Evolutionary conservation across 2,113 vertebrate genomes (phyloP).

Genomic region (Poeciliopsis occidentalis): DNA sequence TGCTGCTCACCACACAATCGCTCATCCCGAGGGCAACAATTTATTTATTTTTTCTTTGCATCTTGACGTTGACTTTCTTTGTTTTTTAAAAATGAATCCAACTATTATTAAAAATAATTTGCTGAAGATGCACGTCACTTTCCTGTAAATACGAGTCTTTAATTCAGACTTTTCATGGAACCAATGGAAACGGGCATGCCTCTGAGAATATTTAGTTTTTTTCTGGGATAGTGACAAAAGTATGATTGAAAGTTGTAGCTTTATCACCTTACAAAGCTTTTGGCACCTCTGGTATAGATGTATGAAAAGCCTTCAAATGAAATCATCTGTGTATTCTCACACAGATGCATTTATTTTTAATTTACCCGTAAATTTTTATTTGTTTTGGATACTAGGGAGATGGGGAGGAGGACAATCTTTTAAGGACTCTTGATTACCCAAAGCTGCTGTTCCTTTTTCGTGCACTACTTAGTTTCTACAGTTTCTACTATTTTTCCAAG

Average conservation of each 20-base stretch:
- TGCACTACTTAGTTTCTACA: too few species aligned
- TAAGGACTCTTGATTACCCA: too few species aligned
- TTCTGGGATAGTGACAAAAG: neutral
- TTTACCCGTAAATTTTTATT: too few species aligned
- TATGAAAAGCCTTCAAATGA: neutral
- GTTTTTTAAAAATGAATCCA: conserved; percentile 6
- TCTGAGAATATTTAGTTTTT: conserved; percentile 1
- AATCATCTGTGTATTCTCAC: neutral
- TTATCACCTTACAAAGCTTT: neutral
- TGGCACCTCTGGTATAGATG: neutral
- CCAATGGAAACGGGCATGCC: conserved; percentile 43
- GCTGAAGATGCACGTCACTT: neutral
- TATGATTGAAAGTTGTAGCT: neutral
- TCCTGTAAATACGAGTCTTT: neutral
- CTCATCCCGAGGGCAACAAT: conserved; percentile 31
- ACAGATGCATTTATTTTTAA: too few species aligned
- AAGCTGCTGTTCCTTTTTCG: too few species aligned
- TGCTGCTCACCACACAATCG: conserved; percentile 63
- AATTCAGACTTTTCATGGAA: neutral
- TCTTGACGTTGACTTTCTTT: conserved; percentile 37
- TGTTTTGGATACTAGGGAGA: too few species aligned
- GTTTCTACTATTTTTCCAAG: too few species aligned
- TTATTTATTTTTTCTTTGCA: conserved; percentile 40
- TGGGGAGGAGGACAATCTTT: too few species aligned
- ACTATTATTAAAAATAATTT: neutral